phyloP scores from a whole-genome alignment of 2,888 invertebrate species.

The Thecocarcelia acutangulata region DNA sequence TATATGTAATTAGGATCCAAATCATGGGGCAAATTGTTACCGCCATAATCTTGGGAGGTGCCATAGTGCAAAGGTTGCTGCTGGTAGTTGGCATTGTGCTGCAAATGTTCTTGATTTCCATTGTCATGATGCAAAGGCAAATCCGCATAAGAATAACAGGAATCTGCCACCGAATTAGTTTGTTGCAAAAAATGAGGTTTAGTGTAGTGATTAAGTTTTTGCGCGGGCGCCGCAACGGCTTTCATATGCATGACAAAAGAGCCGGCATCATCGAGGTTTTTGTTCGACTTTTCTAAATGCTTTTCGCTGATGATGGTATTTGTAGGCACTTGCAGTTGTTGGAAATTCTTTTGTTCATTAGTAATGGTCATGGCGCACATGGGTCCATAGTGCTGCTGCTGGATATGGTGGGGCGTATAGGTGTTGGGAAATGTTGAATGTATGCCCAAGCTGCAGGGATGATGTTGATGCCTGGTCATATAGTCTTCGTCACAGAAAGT shows the following conservation, averaged over 20 bases:
- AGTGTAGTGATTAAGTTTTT: conserved; percentile 77
- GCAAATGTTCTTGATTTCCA: conserved; percentile 73
- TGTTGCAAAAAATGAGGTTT: conserved; percentile 77
- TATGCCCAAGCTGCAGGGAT: conserved; percentile 80
- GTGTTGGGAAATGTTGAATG: conserved; percentile 80
- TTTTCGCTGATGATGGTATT: conserved; percentile 78
- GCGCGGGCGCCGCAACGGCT: conserved; percentile 69
- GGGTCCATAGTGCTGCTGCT: conserved; percentile 81
- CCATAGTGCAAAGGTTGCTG: conserved; percentile 69
- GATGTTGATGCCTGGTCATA: conserved; percentile 82
- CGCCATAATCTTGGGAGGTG: conserved; percentile 70
- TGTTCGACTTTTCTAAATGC: conserved; percentile 70
- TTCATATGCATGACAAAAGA: conserved; percentile 80
- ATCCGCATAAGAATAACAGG: conserved; percentile 78
- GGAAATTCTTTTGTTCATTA: conserved; percentile 83
- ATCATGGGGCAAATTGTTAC: conserved; percentile 71
- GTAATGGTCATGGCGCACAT: conserved; percentile 90
- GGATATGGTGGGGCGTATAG: conserved; percentile 80
- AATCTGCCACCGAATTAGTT: conserved; percentile 76
- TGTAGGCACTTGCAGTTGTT: conserved; percentile 80
- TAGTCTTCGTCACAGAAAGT: conserved; percentile 94
- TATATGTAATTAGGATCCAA: conserved; percentile 80
- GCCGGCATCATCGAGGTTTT: conserved; percentile 74
- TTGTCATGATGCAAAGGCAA: conserved; percentile 76
- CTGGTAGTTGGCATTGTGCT: conserved; percentile 76